Base-by-base conservation (phyloP, 2,113 vertebrate genomes). In the Leuciscus idus region DNA sequence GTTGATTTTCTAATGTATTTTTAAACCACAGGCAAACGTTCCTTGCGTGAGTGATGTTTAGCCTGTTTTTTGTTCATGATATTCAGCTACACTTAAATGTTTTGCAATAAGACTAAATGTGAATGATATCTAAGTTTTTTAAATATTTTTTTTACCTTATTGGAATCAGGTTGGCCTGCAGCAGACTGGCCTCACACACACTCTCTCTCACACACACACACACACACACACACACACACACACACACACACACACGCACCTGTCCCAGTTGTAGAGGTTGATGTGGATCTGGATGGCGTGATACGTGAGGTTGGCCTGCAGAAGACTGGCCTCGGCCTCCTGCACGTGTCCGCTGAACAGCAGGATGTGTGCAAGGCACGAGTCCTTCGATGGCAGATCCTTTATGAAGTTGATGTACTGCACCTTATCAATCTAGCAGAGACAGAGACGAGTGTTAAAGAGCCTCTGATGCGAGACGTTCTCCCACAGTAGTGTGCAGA, bases 201-300 rank as follows among this genome's bases (percentile, higher is more conserved):
- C 26, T 26, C 26, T 26, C 26, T n/a, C n/a, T n/a, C 30, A 30
- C 30, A 30, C 30, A 33, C 33, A 4, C 33, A 4, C 33, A 4
- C 33, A 0, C 33, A 4, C 33, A 33, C 3, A 33, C 30, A 30
- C 30, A 30, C 30, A 33, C 33, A 4, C 33, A 4, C 33, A 4
- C 33, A 0, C 33, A 4, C 33, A 33, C 3, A 33, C 33, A 33
- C 33, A 33, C 33, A 33, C 33, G 2, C 75, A 99, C 98, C 98
- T 98, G 81, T 99, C 97, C 98, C 98, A 99, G 89, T 97, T 98
- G 94, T 96, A 98, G 23, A 99, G 96, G 78, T 96, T 92, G 15
- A 98, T 97, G 92, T 97, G 97, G 91, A 97, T 82, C 92, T 96
- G 97, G 84, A 99, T 98, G 8, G 98, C 97, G 78, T 98, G 98